Base-by-base conservation (phyloP, 2,888 invertebrate genomes). In the Xestia ashworthii region DNA sequence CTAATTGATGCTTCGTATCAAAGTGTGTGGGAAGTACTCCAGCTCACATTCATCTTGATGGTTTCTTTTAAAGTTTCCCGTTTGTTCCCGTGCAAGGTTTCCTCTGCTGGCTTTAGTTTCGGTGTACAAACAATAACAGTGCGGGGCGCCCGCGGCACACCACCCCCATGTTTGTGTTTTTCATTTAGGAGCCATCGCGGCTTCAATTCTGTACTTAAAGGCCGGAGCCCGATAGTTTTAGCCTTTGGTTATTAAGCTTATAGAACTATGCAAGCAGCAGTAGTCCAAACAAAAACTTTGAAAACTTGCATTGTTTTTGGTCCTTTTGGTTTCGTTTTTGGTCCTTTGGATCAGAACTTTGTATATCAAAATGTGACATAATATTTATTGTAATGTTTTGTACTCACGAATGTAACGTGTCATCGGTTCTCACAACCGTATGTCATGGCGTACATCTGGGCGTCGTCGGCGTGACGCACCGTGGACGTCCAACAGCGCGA, bases 111-210 rank as follows among this genome's bases (percentile, higher is more conserved):
- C 91, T 91, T 92, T 94, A 95, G 95, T 95, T 95, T 94, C 90
- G 93, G 93, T 91, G 91, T 89, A 91, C 95, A 95, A 96, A 96
- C 96, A 96, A 96, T 95, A 96, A 96, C 95, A 95, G 90, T 88
- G 92, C 91, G 91, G 89, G 77, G 89, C 87, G 93, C 93, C 93
- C 89, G 91, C 92, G 92, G 94, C 94, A 81, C 84, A 88, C 88
- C 90, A 87, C 90, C 88, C 85, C 87, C 69, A 78, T 96, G 95
- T 96, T 96, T 96, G 95, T 95, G 94, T 96, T 96, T 93, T 90
- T 91, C 93, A 94, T 95, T 95, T 93, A 93, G 93, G 89, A 92
- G 84, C 93, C 91, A 92, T 93, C 92, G 93, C 88, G 92, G 93
- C 92, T 93, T 93, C 90, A 91, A 92, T 91, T 89, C 91, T 90